phyloP scores from a whole-genome alignment of 2,113 vertebrate species.

The Pelmatolapia mariae region DNA sequence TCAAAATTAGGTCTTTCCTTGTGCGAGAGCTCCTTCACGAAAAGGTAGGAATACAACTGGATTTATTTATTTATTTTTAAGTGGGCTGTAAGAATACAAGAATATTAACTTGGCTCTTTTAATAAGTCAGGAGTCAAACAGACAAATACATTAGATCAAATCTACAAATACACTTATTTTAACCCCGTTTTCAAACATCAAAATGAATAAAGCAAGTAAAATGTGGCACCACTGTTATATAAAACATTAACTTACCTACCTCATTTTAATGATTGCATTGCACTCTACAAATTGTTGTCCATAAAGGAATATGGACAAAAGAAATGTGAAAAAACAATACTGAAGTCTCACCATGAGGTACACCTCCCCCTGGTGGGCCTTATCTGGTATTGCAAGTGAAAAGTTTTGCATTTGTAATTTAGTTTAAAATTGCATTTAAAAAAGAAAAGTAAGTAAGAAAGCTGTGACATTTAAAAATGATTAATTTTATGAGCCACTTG shows the following conservation, averaged over 20 bases:
- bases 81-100: neutral
- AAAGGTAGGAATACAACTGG: neutral
- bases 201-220: neutral
- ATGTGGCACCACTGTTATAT: neutral
- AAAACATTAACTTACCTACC: neutral
- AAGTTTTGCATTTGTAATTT: neutral
- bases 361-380: neutral
- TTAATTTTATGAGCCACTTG: neutral
- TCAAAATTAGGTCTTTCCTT: neutral
- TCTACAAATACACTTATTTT: neutral
- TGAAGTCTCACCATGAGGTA: neutral
- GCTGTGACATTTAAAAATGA: neutral
- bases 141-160: neutral
- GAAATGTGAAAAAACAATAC: neutral
- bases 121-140: neutral
- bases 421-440: neutral
- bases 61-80: neutral
- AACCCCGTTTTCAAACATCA: neutral
- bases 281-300: neutral
- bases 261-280: neutral
- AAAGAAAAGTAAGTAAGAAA: neutral
- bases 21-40: neutral
- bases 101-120: neutral
- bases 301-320: neutral
- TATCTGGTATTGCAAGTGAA: neutral